These are phyloP conservation scores for Staurois parvus DNA, from an alignment of 2,797 vertebrate species.

Conservation along the genomic window DNA sequence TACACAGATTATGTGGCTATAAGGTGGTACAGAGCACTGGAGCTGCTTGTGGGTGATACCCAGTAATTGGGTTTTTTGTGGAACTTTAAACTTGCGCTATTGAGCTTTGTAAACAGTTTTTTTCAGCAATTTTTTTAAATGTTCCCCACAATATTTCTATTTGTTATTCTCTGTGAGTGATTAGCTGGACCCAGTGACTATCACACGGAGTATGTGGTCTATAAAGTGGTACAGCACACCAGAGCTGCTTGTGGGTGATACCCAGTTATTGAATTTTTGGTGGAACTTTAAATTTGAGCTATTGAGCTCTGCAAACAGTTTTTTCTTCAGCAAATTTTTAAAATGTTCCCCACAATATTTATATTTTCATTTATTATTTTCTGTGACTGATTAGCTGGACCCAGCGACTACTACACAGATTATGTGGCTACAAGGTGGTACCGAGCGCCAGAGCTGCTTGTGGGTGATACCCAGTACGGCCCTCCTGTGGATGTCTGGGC, in stretches of 20 bases:
- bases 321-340: too few species aligned
- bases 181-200: conserved; percentile 90
- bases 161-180: background rate
- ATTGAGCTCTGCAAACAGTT: too few species aligned
- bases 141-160: too few species aligned
- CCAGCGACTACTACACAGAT: conserved; percentile 92
- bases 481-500: conserved; percentile 95
- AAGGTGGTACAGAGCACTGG: conserved; percentile 91
- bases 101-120: too few species aligned
- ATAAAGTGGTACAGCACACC: conserved; percentile 93
- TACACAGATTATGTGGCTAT: conserved; percentile 97
- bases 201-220: conserved; percentile 96
- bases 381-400: conserved; percentile 80
- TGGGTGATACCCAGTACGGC: conserved; percentile 92
- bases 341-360: too few species aligned
- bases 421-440: conserved; percentile 97
- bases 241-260: conserved; percentile 92
- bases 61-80: conserved; percentile 76
- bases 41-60: conserved; percentile 91
- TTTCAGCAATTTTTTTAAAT: too few species aligned
- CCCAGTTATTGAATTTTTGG: conserved; percentile 76
- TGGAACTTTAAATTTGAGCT: too few species aligned
- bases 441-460: conserved; percentile 88
- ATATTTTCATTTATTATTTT: background rate
- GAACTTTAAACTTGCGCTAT: too few species aligned